phyloP scores from a whole-genome alignment of 2,797 vertebrate species.

The Neostethus bicornis region DNA sequence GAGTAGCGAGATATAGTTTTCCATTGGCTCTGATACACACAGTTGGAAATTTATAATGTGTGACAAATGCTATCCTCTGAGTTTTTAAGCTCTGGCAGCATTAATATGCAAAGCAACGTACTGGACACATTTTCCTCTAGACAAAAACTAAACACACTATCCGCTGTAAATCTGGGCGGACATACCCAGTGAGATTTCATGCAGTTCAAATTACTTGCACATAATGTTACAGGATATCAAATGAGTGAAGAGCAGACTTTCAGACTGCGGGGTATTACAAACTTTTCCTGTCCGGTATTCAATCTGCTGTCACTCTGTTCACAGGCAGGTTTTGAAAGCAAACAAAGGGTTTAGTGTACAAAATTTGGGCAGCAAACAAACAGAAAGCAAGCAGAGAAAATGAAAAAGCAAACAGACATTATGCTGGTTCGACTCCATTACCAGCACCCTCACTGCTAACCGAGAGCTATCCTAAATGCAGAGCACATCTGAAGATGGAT shows the following conservation, averaged over 20 bases:
- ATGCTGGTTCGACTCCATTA: neutral
- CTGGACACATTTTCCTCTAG: slow-evolving; percentile 41
- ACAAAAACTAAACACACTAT: slow-evolving; percentile 29
- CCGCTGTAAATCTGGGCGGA: slow-evolving; percentile 40
- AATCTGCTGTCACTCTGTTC: neutral
- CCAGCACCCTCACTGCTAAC: neutral
- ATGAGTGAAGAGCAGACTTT: slow-evolving; percentile 22
- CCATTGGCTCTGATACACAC: slow-evolving; percentile 53
- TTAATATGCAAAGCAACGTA: slow-evolving; percentile 59
- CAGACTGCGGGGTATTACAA: slow-evolving; percentile 18
- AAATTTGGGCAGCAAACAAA: neutral
- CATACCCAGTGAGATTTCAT: slow-evolving; percentile 43
- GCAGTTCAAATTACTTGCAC: slow-evolving; percentile 45
- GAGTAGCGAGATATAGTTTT: slow-evolving; percentile 64
- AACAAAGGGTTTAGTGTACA: slow-evolving; percentile 1
- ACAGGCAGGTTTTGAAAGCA: neutral
- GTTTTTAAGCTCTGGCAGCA: slow-evolving; percentile 58
- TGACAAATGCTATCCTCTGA: slow-evolving; percentile 55
- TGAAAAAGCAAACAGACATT: neutral
- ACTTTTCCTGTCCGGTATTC: slow-evolving; percentile 35
- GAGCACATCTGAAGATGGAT: no score
- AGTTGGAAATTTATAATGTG: slow-evolving; percentile 58
- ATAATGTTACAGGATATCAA: slow-evolving; percentile 44
- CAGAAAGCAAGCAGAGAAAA: neutral
- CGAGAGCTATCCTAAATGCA: neutral